phyloP scores from a whole-genome alignment of 2,797 vertebrate species.

The Artibeus jamaicensis region DNA sequence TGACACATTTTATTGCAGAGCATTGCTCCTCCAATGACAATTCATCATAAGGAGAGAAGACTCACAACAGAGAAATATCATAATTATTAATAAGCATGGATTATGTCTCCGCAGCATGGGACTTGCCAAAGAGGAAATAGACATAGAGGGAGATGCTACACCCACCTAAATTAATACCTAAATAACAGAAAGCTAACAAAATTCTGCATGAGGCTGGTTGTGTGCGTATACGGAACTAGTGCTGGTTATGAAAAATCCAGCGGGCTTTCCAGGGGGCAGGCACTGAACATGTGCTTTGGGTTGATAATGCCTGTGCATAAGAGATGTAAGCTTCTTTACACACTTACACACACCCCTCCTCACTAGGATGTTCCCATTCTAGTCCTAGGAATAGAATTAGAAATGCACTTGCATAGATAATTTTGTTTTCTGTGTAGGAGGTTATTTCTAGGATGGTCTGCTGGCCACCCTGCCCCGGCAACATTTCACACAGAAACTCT shows the following conservation, averaged over 20 bases:
- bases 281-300: accelerated
- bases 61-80: slow-evolving; percentile 26
- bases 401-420: neutral
- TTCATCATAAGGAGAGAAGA: slow-evolving; percentile 42
- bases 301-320: accelerated
- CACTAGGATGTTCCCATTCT: neutral
- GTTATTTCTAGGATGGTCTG: neutral
- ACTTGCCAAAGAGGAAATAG: neutral
- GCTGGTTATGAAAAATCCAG: neutral
- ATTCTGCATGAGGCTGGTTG: neutral
- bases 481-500: neutral
- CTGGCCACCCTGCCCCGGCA: neutral
- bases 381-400: neutral
- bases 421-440: neutral
- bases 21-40: slow-evolving; percentile 36
- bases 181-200: neutral
- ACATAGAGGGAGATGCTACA: neutral
- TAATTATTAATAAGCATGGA: slow-evolving; percentile 49
- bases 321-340: neutral
- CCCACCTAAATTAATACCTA: slow-evolving; percentile 3
- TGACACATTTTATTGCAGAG: slow-evolving; percentile 38
- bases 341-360: neutral
- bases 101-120: neutral
- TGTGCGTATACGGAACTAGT: neutral
- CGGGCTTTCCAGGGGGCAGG: neutral